Evolutionary conservation across 2,888 invertebrate genomes (phyloP).

Genomic region (Lithodes maja): DNA sequence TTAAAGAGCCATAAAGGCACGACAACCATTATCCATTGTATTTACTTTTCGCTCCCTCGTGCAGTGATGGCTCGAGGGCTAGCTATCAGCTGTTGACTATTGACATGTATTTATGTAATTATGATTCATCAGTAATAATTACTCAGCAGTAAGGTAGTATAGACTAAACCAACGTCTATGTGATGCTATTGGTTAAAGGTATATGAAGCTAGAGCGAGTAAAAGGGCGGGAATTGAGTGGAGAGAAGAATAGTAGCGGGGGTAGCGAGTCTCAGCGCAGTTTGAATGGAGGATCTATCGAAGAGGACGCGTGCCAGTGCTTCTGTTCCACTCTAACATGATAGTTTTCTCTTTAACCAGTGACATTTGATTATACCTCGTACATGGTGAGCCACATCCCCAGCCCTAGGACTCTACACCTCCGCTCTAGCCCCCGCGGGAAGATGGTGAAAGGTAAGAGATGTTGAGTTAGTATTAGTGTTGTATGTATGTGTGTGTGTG

Average conservation of each 20-base stretch:
- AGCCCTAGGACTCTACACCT: slow-evolving; percentile 27
- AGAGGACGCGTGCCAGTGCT: slow-evolving; percentile 42
- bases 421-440: slow-evolving; percentile 36
- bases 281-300: slow-evolving; percentile 37
- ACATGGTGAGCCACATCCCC: slow-evolving; percentile 52
- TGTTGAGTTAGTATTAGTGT: not conserved
- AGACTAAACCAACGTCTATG: not conserved
- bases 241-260: slow-evolving; percentile 11
- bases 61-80: slow-evolving; percentile 41
- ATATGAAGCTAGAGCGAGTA: not conserved
- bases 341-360: not conserved
- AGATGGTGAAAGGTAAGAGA: slow-evolving; percentile 56
- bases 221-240: not conserved
- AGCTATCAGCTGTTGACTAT: slow-evolving; percentile 53
- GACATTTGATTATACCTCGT: not conserved
- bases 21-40: slow-evolving; percentile 37
- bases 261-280: slow-evolving; percentile 31
- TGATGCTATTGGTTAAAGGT: not conserved
- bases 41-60: slow-evolving; percentile 59
- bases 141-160: not conserved
- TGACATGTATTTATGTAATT: not conserved
- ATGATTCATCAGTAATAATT: not conserved
- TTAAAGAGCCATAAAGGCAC: not conserved
- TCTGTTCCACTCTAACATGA: not conserved
- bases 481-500: not conserved